Base-by-base conservation (phyloP, 1,140 invertebrate genomes). In the Cydia splendana region DNA sequence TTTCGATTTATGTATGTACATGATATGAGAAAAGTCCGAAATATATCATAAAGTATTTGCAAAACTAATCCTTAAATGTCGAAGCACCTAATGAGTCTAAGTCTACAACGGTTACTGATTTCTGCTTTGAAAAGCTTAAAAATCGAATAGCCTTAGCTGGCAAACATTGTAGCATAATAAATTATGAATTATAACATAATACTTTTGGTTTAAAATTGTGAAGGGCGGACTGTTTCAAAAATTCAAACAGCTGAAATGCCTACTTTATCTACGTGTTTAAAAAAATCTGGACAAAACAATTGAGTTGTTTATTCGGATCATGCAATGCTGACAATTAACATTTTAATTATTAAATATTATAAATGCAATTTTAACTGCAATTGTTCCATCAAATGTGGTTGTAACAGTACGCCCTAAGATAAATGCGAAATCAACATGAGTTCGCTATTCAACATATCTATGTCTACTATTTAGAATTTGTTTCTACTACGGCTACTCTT, bases 1-100 rank as follows among this genome's bases (percentile, higher is more conserved):
- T 88, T 84, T 84, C 85, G 84, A 87, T 85, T 86, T 84, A 87
- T 86, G 82, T 93, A 92, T 92, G 71, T 91, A 93, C 88, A 91
- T 91, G 91, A 93, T 93, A 93, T 93, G 91, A 91, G 80, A 87
- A 82, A 83, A 84, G 84, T 85, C 82, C 83, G 82, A 86, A 88
- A 88, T 84, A 85, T 88, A 87, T 82, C 24, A n/a, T 53, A 65
- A 88, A 77, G 75, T 85, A 85, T 87, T 87, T 84, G 85, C 85
- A 84, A 86, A 89, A 82, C 78, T 78, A 87, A 91, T 84, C 80
- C 78, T 82, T 87, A 82, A 81, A 79, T 81, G 74, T 77, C 53
- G 62, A 91, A 92, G 90, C 90, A 91, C 88, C 88, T 88, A 45
- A 88, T 80, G 76, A 76, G 42, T 62, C 79, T 82, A 87, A 78